A percentile compares a stretch with the other conserved stretches of the same genome.
These are phyloP conservation scores for Willowsia nigromaculata DNA, from an alignment of 2,888 invertebrate species.

Conservation along the genomic window DNA sequence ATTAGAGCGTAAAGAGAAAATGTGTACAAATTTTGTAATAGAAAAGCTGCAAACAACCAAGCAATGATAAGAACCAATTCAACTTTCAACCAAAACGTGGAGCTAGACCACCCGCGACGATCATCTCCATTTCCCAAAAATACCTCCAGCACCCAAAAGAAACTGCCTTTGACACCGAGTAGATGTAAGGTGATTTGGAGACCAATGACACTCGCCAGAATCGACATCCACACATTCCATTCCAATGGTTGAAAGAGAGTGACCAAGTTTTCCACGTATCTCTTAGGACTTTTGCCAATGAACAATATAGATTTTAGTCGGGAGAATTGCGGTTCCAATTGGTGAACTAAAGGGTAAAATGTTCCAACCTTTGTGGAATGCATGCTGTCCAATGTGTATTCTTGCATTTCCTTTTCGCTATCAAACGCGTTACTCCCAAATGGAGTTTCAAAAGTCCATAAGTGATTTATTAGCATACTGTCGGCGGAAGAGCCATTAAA, in stretches of 20 bases:
- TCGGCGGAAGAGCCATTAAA: no score
- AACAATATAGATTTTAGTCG: background rate
- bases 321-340: background rate
- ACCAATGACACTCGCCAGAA: background rate
- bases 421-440: background rate
- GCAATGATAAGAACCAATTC: background rate
- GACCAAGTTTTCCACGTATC: background rate
- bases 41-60: background rate
- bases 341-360: background rate
- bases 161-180: background rate
- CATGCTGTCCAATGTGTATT: background rate
- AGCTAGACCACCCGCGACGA: background rate
- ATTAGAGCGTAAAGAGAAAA: constrained; percentile 4
- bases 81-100: background rate
- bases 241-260: background rate
- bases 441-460: background rate
- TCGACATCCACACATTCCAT: background rate
- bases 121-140: background rate
- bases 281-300: background rate
- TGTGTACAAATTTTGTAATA: constrained; percentile 23
- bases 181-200: background rate
- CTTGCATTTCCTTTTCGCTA: background rate
- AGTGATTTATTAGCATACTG: no score
- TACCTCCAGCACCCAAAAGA: constrained; percentile 6
- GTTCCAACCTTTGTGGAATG: background rate